phyloP scores from a whole-genome alignment of 2,113 vertebrate genomes.

The Crotalus horridus region DNA sequence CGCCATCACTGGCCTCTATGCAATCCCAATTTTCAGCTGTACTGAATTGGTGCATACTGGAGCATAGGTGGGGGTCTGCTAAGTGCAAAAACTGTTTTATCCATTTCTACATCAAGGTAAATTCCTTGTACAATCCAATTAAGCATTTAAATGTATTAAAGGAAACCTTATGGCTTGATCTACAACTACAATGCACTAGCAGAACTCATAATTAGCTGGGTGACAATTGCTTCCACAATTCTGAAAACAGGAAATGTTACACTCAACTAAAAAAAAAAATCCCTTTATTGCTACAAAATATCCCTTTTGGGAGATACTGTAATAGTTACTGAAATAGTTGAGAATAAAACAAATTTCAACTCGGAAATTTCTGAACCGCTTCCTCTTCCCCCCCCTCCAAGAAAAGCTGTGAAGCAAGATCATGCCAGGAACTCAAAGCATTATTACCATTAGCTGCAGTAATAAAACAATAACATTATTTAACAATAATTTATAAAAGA shows the following conservation, averaged over 20 bases:
- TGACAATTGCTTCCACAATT: not conserved
- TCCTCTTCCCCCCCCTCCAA: not conserved
- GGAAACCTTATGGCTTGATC: not conserved
- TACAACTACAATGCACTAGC: not conserved
- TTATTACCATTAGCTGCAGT: not conserved
- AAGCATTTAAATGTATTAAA: not conserved
- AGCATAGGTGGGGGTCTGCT: not conserved
- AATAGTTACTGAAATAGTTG: slow-evolving; percentile 12
- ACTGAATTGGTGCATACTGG: not conserved
- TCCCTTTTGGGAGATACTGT: not conserved
- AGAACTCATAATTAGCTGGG: not conserved
- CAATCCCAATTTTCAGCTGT: not conserved
- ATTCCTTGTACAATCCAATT: not conserved
- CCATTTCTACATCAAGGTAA: not conserved
- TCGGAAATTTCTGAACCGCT: not conserved
- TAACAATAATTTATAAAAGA: not conserved
- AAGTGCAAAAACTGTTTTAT: not conserved
- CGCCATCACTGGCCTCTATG: not conserved
- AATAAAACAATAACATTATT: not conserved
- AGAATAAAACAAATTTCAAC: slow-evolving; percentile 6
- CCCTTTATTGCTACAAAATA: not conserved
- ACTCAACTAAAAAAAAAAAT: not conserved
- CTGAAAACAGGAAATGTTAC: slow-evolving; percentile 12
- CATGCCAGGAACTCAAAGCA: not conserved
- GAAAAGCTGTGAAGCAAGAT: not conserved